Conservation (phyloP, 2,797 vertebrate species). For the Channallabes apus region DNA sequence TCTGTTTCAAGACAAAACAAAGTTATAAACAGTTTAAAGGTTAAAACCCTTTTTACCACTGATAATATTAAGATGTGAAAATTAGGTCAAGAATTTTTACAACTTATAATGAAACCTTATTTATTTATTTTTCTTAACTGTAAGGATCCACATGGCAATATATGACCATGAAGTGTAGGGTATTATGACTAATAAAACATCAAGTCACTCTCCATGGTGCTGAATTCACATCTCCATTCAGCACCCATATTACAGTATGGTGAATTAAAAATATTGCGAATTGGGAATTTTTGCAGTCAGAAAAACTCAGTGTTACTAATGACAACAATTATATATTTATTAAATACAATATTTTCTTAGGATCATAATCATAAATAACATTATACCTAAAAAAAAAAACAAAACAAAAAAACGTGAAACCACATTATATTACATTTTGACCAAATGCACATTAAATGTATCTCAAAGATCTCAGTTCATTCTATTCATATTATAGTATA, state of each 20-base stretch:
- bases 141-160: not conserved
- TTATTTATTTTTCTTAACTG: too few relatives aligned
- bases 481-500: not conserved
- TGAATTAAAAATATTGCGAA: not conserved
- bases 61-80: not conserved
- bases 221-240: not conserved
- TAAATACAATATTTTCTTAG: not conserved
- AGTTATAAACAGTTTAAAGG: not conserved
- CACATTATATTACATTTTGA: too few relatives aligned
- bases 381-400: not conserved
- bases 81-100: not conserved
- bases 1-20: not conserved
- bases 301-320: not conserved
- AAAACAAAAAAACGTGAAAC: too few relatives aligned
- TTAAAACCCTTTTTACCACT: not conserved
- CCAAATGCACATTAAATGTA: not conserved
- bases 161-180: not conserved
- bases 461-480: not conserved
- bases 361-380: not conserved
- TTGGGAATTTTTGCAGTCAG: not conserved
- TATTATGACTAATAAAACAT: not conserved
- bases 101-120: not conserved
- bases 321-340: not conserved
- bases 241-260: not conserved
- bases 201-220: conserved; percentile 1